Evolutionary conservation across 2,888 invertebrate species (phyloP).

Genomic region (Tortricodes alternella): DNA sequence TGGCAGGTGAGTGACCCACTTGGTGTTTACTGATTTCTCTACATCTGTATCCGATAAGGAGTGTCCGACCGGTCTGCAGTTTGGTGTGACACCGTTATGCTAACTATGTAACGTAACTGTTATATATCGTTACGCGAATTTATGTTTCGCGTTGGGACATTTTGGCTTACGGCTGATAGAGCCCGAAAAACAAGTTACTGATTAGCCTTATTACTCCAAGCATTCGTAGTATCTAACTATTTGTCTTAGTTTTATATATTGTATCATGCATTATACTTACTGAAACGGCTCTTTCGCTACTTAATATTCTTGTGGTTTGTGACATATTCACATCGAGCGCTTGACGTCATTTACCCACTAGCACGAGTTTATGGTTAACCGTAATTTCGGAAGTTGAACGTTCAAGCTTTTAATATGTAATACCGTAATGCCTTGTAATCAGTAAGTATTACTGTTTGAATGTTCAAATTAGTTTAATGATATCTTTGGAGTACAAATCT

Average conservation of each 20-base stretch:
- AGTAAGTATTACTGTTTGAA: too few species aligned
- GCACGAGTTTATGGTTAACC: conserved; percentile 20
- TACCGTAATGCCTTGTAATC: too few species aligned
- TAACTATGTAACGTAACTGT: conserved; percentile 27
- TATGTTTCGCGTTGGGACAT: conserved; percentile 20
- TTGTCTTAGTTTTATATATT: not conserved
- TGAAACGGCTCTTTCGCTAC: too few species aligned
- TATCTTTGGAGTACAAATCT: too few species aligned
- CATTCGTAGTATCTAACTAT: not conserved
- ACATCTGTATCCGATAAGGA: not conserved
- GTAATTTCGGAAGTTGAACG: conserved; percentile 16
- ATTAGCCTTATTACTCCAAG: not conserved
- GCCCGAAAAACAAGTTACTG: conserved; percentile 22
- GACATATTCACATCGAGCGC: not conserved
- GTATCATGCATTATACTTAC: not conserved
- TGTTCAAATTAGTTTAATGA: too few species aligned
- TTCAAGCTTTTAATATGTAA: too few species aligned
- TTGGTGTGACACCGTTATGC: conserved; percentile 9
- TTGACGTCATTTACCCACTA: not conserved
- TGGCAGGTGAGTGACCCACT: conserved; percentile 64
- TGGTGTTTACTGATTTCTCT: not conserved
- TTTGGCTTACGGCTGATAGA: conserved; percentile 17
- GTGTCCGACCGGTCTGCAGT: conserved; percentile 4
- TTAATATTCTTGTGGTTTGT: conserved; percentile 9
- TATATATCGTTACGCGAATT: conserved; percentile 29